These are phyloP conservation scores for Cryptoblepharus egeriae DNA, from an alignment of 2,797 vertebrate species.

Conservation along the genomic window DNA sequence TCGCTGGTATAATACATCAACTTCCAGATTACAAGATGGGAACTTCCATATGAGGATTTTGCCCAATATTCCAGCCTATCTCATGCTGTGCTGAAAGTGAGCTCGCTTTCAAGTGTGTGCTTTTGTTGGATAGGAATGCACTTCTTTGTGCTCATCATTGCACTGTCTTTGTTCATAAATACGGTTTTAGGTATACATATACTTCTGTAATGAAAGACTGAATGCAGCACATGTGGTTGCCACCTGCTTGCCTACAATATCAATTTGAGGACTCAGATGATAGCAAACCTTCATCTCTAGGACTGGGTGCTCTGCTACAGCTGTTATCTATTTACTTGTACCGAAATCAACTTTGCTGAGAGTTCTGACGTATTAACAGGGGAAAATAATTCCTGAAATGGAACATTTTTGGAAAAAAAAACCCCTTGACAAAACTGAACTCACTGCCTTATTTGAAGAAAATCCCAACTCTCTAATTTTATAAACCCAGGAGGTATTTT, in stretches of 20 bases:
- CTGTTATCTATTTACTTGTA: slow-evolving; percentile 61
- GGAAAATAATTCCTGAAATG: slow-evolving; percentile 28
- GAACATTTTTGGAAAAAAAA: slow-evolving; percentile 40
- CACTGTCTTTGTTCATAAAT: slow-evolving; percentile 55
- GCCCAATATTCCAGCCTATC: background rate
- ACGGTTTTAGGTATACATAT: slow-evolving; percentile 46
- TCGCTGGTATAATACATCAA: background rate
- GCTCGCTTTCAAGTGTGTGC: background rate
- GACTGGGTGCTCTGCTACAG: slow-evolving; percentile 48
- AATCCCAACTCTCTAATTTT: slow-evolving; percentile 14
- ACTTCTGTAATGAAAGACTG: slow-evolving; percentile 57
- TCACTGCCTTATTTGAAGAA: slow-evolving; percentile 16
- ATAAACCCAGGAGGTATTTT: slow-evolving; percentile 40
- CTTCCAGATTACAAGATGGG: background rate
- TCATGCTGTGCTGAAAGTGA: background rate
- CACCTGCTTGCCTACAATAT: slow-evolving; percentile 61
- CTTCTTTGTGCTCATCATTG: slow-evolving; percentile 40
- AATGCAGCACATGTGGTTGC: slow-evolving; percentile 63
- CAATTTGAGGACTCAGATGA: slow-evolving; percentile 45
- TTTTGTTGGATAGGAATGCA: slow-evolving; percentile 1
- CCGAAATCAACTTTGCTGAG: slow-evolving; percentile 44
- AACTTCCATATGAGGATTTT: background rate
- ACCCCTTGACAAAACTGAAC: slow-evolving; percentile 17
- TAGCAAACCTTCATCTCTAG: slow-evolving; percentile 34
- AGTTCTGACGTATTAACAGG: slow-evolving; percentile 41